Conservation (phyloP, 2,797 vertebrate genomes). For the Caiman crocodilus region DNA sequence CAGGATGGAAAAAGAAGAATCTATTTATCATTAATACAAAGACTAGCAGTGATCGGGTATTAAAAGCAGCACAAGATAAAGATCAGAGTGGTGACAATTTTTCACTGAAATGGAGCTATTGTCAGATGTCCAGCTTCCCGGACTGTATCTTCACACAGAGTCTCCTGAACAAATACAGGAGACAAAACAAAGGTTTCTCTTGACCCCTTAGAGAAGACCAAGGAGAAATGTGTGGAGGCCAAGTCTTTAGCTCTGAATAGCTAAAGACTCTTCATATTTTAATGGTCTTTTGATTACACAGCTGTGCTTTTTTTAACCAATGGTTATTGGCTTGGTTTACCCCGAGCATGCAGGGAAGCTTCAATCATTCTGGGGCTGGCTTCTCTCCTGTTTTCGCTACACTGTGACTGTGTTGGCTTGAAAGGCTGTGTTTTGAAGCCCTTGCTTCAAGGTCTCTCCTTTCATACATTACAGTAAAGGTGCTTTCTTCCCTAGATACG, state of each 20-base stretch:
- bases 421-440: not conserved
- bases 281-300: not conserved
- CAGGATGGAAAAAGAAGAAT: not conserved
- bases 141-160: not conserved
- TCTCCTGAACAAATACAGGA: not conserved
- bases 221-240: not conserved
- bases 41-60: not conserved
- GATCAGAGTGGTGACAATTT: not conserved
- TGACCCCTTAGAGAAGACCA: not conserved
- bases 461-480: not conserved
- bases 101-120: not conserved
- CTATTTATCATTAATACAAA: not conserved
- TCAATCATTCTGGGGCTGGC: not conserved
- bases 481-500: not conserved
- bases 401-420: conserved; percentile 1
- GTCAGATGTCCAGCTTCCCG: rapidly evolving
- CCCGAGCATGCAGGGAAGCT: not conserved
- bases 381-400: not conserved
- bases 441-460: not conserved
- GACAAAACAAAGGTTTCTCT: not conserved
- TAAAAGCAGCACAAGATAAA: not conserved
- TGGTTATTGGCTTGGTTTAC: not conserved
- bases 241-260: not conserved
- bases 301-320: not conserved
- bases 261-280: not conserved